Evolutionary conservation across 1,140 invertebrate genomes (phyloP), one percentile per base, ranked within the genome.

Genomic region (Leptinotarsa texana): DNA sequence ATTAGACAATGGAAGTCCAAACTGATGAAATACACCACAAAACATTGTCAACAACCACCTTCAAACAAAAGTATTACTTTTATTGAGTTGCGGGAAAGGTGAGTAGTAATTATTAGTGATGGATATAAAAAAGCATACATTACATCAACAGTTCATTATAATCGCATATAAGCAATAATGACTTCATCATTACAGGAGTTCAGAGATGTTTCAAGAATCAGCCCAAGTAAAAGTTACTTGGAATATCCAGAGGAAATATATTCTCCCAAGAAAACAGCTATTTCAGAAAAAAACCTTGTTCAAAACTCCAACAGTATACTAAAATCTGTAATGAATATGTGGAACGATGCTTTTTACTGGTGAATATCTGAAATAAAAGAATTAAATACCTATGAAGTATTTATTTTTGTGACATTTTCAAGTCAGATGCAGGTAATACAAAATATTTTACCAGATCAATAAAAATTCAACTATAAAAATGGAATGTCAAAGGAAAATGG

Each of bases 341-440:
- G 75, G 77, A 74, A 69, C 49, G 75, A 80, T 5, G 77, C 79
- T 22, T 78, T 80, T 74, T 80, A 80, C 63, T 80, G 79, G 78
- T 80, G 33, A 74, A 42, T 21, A 18, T 17, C n/a, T 47, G 48
- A 18, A 49, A 27, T 11, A 72, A 63, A 61, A 61, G 13, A 61
- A 24, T 17, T n/a, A 4, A 4, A 33, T 24, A 18, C 8, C 24
- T 27, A 47, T 42, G 48, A 48, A 48, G 17, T 61, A 57, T 71
- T 48, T 42, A 69, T 42, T 48, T 57, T 57, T 18, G 51, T 17
- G 15, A 18, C 4, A 17, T 17, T 57, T 57, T n/a, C 51, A 17
- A 57, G n/a, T 57, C 51, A n/a, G n/a, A 57, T 57, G 51, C 51
- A 68, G 66, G 66, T 42, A 68, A 42, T 68, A 68, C 66, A 68